Percentiles rank a stretch among this genome's conserved stretches.
phyloP scores from a whole-genome alignment of 1,140 invertebrate genomes.

The Procambarus clarkii region DNA sequence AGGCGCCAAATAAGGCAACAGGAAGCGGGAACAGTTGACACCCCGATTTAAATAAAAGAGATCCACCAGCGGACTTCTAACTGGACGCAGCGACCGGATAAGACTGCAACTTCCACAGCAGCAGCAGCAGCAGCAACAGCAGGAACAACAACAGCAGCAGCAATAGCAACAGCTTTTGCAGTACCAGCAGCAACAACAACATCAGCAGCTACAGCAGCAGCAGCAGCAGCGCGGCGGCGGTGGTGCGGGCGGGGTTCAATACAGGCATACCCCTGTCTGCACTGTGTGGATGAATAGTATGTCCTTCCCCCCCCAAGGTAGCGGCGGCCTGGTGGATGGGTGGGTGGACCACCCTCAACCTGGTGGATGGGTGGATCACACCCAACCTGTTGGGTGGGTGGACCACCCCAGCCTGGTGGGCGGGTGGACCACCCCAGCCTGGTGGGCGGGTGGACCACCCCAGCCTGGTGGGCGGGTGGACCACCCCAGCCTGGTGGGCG shows the following conservation, averaged over 20 bases:
- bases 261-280: neutral
- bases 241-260: neutral
- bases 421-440: no score
- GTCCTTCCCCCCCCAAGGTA: neutral
- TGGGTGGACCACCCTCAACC: no score
- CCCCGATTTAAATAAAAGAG: neutral
- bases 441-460: no score
- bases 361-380: neutral
- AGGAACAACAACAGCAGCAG: neutral
- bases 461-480: no score
- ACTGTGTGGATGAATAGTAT: neutral
- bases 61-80: neutral
- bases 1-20: no score
- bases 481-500: no score
- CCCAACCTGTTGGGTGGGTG: neutral
- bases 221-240: neutral
- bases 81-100: neutral
- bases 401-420: no score
- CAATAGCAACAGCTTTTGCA: neutral
- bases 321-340: neutral
- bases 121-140: neutral
- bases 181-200: no score
- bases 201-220: no score
- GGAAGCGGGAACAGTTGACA: no score
- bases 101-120: neutral